Conservation (phyloP, 2,797 vertebrate species). For the Rhyacichthys aspro region DNA sequence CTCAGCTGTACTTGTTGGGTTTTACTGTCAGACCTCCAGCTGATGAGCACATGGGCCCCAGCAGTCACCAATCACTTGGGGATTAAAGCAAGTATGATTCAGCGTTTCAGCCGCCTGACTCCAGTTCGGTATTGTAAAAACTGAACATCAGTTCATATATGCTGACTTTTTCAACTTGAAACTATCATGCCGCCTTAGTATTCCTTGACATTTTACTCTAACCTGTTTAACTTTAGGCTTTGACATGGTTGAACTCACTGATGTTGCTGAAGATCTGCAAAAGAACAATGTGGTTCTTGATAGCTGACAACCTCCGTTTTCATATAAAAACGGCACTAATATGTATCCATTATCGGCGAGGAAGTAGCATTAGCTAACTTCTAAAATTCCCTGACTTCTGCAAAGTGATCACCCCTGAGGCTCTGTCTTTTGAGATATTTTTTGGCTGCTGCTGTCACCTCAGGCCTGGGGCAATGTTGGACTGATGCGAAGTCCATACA, state of each 20-base stretch:
- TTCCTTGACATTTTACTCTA: neutral
- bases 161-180: neutral
- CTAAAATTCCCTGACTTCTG: slow-evolving; percentile 41
- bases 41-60: neutral
- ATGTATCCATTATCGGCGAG: slow-evolving; percentile 42
- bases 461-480: slow-evolving; percentile 35
- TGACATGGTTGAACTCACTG: slow-evolving; percentile 16
- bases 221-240: slow-evolving; percentile 16
- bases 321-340: slow-evolving; percentile 29
- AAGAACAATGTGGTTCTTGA: slow-evolving; percentile 22
- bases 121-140: neutral
- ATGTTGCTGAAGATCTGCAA: slow-evolving; percentile 25
- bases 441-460: slow-evolving; percentile 49
- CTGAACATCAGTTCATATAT: neutral
- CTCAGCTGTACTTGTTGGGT: neutral
- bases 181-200: neutral
- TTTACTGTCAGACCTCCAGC: neutral
- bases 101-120: neutral
- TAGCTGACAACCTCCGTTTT: slow-evolving; percentile 26
- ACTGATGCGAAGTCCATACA: slow-evolving; percentile 39
- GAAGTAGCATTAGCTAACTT: slow-evolving; percentile 33
- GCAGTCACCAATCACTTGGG: neutral
- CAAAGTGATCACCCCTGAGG: slow-evolving; percentile 39
- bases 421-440: slow-evolving; percentile 45
- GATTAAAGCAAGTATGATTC: neutral